phyloP scores from a whole-genome alignment of 2,888 invertebrate genomes.

The Andrena flavipes region DNA sequence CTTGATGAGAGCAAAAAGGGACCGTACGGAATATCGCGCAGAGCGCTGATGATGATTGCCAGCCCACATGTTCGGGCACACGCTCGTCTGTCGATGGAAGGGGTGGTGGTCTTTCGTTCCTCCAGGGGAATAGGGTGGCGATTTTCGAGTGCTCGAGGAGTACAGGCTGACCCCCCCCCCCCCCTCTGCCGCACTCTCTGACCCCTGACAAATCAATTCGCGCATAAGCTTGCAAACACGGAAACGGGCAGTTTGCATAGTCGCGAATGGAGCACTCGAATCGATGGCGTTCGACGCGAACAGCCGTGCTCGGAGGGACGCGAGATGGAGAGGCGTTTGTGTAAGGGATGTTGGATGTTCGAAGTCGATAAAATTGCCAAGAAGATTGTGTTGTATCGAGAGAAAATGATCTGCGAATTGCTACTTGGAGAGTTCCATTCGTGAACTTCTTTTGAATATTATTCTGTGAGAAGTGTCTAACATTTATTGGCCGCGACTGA shows the following conservation, averaged over 20 bases:
- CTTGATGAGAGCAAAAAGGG: conserved; percentile 64
- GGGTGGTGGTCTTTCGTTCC: conserved; percentile 43
- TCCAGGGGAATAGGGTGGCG: conserved; percentile 67
- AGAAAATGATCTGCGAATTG: neutral
- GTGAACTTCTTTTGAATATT: no score
- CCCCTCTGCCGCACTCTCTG: conserved; percentile 10
- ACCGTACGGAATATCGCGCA: conserved; percentile 64
- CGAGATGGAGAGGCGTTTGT: neutral
- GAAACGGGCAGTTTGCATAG: conserved; percentile 74
- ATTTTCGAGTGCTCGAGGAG: conserved; percentile 77
- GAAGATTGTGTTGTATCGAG: neutral
- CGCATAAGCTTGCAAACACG: conserved; percentile 82
- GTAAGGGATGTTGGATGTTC: neutral
- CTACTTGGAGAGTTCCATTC: neutral
- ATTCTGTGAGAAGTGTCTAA: no score
- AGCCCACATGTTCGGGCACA: conserved; percentile 80
- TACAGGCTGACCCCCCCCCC: conserved; percentile 30
- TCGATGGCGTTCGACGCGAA: conserved; percentile 7
- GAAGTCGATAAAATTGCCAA: conserved; percentile 1
- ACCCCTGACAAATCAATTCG: conserved; percentile 82
- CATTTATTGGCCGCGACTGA: no score
- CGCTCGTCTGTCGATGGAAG: conserved; percentile 67
- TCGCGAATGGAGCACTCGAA: conserved; percentile 52
- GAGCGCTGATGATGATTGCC: conserved; percentile 79
- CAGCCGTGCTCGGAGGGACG: neutral